Conservation (phyloP, 2,797 vertebrate genomes). For the Limnodromus scolopaceus region DNA sequence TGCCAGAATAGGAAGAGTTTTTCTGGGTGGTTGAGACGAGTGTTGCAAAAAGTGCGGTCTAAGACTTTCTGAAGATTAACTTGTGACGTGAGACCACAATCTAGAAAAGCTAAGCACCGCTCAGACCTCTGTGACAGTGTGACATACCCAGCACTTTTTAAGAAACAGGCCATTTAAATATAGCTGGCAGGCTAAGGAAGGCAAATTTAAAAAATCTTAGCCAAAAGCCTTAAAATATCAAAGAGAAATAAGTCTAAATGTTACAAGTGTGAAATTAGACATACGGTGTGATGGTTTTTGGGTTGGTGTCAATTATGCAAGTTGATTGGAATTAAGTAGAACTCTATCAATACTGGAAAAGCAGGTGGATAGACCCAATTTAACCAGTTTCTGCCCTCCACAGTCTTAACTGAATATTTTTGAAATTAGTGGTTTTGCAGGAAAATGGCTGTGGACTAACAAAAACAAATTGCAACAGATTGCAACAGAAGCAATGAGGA, state of each 20-base stretch:
- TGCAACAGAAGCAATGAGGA: not conserved
- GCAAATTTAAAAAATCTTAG: not conserved
- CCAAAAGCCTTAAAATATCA: constrained; percentile 1
- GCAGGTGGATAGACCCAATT: not conserved
- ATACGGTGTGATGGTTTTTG: not conserved
- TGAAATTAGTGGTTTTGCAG: not conserved
- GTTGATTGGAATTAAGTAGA: not conserved
- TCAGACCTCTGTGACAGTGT: not conserved
- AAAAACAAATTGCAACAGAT: not conserved
- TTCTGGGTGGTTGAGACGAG: not conserved
- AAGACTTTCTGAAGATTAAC: not conserved
- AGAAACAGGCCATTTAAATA: constrained; percentile 46
- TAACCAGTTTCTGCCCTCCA: not conserved
- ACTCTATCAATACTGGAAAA: not conserved
- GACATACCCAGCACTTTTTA: not conserved
- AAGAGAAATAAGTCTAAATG: not conserved
- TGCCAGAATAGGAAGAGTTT: not conserved
- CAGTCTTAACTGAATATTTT: not conserved
- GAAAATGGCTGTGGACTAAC: not conserved
- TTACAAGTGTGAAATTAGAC: constrained; percentile 20
- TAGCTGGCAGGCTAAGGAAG: not conserved
- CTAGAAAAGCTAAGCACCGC: not conserved
- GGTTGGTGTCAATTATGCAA: not conserved
- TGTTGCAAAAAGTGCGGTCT: not conserved
- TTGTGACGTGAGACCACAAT: not conserved